phyloP scores from a whole-genome alignment of 2,888 invertebrate genomes.

The Eurytoma californica region DNA sequence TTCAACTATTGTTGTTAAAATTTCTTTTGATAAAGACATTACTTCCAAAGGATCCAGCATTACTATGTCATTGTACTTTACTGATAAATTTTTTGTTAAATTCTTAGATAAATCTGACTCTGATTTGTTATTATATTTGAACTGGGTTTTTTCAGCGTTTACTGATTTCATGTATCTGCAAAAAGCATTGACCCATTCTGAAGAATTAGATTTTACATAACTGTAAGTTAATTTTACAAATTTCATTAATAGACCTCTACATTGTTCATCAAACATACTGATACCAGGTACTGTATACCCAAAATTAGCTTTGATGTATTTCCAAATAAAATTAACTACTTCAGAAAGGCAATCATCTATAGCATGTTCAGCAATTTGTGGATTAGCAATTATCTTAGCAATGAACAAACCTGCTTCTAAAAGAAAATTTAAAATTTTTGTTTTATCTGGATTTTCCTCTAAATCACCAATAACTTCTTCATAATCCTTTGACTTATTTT shows the following conservation, averaged over 20 bases:
- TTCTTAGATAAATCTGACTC: not conserved
- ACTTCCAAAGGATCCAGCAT: constrained; percentile 44
- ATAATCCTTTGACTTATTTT: not conserved
- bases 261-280: constrained; percentile 3
- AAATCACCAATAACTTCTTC: constrained; percentile 30
- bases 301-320: constrained; percentile 32
- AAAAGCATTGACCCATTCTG: constrained; percentile 43
- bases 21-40: constrained; percentile 34
- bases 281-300: not conserved
- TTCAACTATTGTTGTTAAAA: constrained; percentile 19
- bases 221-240: constrained; percentile 7
- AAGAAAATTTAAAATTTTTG: constrained; percentile 22
- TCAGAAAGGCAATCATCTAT: constrained; percentile 18
- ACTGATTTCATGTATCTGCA: not conserved
- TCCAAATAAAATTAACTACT: constrained; percentile 46
- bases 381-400: not conserved
- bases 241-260: not conserved
- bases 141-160: too few species aligned
- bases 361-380: constrained; percentile 10
- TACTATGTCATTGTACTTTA: constrained; percentile 27
- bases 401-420: constrained; percentile 28
- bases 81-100: not conserved
- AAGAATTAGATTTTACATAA: constrained; percentile 20
- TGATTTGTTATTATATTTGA: not conserved
- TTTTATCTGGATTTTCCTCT: constrained; percentile 23